phyloP scores from a whole-genome alignment of 1,140 invertebrate genomes.

The Grapholita molesta region DNA sequence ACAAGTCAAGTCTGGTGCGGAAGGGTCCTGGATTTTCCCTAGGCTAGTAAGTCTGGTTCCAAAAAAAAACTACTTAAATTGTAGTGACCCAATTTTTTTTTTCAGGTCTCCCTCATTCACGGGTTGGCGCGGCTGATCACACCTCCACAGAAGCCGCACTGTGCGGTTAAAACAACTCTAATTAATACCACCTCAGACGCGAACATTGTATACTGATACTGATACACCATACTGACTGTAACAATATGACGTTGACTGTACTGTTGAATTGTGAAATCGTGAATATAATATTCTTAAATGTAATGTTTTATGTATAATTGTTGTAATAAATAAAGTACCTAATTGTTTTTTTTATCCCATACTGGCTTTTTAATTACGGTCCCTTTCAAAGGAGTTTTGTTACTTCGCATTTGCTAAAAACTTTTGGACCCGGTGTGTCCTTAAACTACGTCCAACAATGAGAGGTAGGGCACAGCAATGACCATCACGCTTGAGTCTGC shows the following conservation, averaged over 20 bases:
- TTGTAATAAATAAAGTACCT: neutral
- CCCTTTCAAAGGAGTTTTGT: neutral
- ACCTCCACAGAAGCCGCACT: conserved; percentile 30
- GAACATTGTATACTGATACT: no score
- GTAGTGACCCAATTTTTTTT: no score
- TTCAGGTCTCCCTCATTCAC: conserved; percentile 71
- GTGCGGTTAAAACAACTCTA: conserved; percentile 16
- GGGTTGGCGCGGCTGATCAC: conserved; percentile 65
- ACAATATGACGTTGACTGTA: no score
- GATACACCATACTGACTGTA: no score
- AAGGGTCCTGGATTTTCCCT: no score
- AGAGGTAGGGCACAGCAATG: no score
- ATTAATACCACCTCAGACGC: neutral
- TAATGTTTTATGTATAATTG: neutral
- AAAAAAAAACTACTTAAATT: no score
- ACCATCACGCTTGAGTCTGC: no score
- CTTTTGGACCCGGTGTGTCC: no score
- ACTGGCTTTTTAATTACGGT: neutral
- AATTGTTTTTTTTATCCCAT: neutral
- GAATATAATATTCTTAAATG: neutral
- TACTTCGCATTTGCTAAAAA: neutral
- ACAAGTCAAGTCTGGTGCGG: no score
- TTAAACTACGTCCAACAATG: no score
- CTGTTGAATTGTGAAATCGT: neutral
- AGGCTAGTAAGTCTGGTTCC: no score